These are phyloP conservation scores for Elachura formosa DNA, from an alignment of 2,113 vertebrate genomes.

Conservation along the genomic window DNA sequence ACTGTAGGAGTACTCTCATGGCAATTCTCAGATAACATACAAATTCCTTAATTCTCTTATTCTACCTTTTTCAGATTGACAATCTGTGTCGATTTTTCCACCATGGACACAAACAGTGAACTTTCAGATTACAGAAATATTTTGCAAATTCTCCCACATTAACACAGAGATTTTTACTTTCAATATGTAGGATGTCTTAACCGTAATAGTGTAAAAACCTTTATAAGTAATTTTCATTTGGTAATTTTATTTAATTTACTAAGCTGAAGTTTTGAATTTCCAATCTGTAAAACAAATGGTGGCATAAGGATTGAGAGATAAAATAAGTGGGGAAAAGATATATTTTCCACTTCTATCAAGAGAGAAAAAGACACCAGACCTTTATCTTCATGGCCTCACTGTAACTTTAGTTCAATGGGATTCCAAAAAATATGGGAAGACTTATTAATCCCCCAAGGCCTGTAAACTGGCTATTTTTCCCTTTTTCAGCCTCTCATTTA, in stretches of 20 bases:
- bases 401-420: slow-evolving; percentile 72
- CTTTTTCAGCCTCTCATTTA: slow-evolving; percentile 41
- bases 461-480: slow-evolving; percentile 63
- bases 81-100: neutral
- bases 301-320: neutral
- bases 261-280: neutral
- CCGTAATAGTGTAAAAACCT: neutral
- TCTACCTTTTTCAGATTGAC: neutral
- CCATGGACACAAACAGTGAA: neutral
- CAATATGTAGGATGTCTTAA: neutral
- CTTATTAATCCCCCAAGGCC: slow-evolving; percentile 68
- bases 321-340: neutral
- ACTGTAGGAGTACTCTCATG: neutral
- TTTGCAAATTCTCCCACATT: neutral
- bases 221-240: neutral
- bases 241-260: neutral
- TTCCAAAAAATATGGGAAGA: slow-evolving; percentile 74
- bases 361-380: slow-evolving; percentile 46
- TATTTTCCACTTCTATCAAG: slow-evolving; percentile 58
- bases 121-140: neutral
- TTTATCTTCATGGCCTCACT: slow-evolving; percentile 55
- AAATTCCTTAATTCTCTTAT: neutral
- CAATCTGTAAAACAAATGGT: neutral
- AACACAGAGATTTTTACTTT: neutral
- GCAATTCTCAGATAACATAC: neutral